Conservation (phyloP, 2,113 vertebrate species). For the Columbina picui region DNA sequence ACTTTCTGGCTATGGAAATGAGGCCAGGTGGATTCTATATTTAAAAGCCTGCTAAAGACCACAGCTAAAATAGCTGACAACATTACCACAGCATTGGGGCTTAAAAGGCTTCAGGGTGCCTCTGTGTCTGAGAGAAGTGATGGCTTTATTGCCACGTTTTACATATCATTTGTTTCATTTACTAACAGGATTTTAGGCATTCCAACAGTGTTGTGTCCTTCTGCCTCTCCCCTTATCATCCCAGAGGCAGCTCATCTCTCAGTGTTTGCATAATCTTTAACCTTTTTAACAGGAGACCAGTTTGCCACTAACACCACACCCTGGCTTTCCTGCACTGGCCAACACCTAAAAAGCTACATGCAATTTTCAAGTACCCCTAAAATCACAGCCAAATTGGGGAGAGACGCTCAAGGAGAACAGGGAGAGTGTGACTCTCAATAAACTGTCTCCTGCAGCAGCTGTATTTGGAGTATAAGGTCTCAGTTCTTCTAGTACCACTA, state of each 20-base stretch:
- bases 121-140: neutral
- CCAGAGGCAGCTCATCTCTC: neutral
- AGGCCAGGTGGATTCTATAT: conserved; percentile 62
- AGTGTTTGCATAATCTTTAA: neutral
- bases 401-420: neutral
- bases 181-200: neutral
- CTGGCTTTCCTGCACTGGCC: neutral
- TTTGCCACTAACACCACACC: neutral
- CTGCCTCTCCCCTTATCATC: neutral
- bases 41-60: conserved; percentile 37
- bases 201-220: neutral
- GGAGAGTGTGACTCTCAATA: neutral
- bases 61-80: neutral
- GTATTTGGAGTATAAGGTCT: neutral
- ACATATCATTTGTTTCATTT: neutral
- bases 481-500: neutral
- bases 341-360: neutral
- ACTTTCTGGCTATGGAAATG: conserved; percentile 28
- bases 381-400: neutral
- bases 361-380: neutral
- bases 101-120: neutral
- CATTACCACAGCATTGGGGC: neutral
- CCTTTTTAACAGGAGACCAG: neutral
- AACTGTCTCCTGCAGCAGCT: neutral
- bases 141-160: neutral